Base-by-base conservation (phyloP, 2,797 vertebrate genomes). In the Pachyuromys duprasi region DNA sequence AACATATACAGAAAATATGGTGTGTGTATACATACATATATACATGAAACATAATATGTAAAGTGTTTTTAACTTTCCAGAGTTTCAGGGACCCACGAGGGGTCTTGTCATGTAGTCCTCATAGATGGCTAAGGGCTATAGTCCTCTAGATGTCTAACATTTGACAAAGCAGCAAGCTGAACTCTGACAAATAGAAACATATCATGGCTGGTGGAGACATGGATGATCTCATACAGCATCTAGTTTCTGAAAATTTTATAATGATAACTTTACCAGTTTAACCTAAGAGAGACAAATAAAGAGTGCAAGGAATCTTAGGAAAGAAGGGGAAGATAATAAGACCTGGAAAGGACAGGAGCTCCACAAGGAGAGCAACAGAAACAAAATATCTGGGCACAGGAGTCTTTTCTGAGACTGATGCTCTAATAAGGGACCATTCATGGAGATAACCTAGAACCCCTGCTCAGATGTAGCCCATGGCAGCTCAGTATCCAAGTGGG, bases 151-250 rank as follows among this genome's bases (percentile, higher is more conserved):
- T 84, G 65, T 78, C 89, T 80, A 88, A 76, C 53, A 72, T 86
- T 89, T 89, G 62, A 42, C 62, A 94, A 86, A 93, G 55, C 74
- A 94, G n/a, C 55, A 80, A 53, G 6, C 57, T 80, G n/a, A 65
- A 95, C 45, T 87, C 82, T 95, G 62, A 87, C 84, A 92, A 95
- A 80, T 17, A 95, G 93, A 93, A 95, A 90, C 80, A 69, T 76
- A 81, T 81, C 15, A 31, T 4, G 12, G 24, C 45, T 26, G 67
- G 7, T 12, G 14, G 91, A n/a, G 60, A 81, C 65, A 83, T 69
- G 57, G 45, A 78, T 88, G 13, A 83, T 93, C 76, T 24, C 57
- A 89, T 53, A 45, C 5, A 94, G 36, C 49, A 81, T 90, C 69
- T 13, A 82, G 57, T 94, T 94, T 91, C 57, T 86, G 33, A 94